Base-by-base conservation (phyloP, 1,140 invertebrate genomes). In the Aphis craccivora region DNA sequence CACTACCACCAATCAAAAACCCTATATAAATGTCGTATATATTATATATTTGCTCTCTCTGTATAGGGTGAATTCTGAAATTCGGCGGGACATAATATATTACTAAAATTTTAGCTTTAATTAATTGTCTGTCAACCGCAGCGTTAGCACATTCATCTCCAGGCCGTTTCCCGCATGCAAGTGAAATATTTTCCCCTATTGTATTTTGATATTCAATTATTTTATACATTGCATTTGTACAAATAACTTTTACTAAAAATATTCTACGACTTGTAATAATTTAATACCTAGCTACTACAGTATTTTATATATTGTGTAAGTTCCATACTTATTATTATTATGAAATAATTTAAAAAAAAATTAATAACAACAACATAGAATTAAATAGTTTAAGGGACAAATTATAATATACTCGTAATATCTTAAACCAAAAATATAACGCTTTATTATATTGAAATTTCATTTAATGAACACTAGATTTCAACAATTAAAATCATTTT, bases 71-170 rank as follows among this genome's bases (percentile, higher is more conserved):
- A 90, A 90, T 67, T 67, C 53, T 90, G 35, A 90, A 67, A 60
- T 90, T 90, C 89, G 89, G 89, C 55, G 89, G 37, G 35, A 30
- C 25, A 67, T 90, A 60, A 90, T 90, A 67, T 67, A 90, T 90
- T 60, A 90, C 53, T 43, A 67, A 90, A 90, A 90, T 90, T 90
- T 90, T 60, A 60, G 89, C n/a, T 90, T 40, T 90, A 90, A 90
- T 90, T 90, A 90, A 90, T 90, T 43, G 55, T 90, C 89, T 90
- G 89, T 90, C 89, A 67, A 90, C 89, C 89, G 53, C 89, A 90
- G 89, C 55, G 89, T 90, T 67, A 90, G 89, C 89, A 60, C 89
- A 90, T 90, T 90, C 89, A 90, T 90, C 89, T 60, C 55, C 89
- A 67, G 45, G 89, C 89, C 37, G 22, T 90, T 90, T 43, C 40